These are phyloP conservation scores for Eurystomus glaucurus DNA, from an alignment of 2,797 vertebrate species.

Conservation along the genomic window DNA sequence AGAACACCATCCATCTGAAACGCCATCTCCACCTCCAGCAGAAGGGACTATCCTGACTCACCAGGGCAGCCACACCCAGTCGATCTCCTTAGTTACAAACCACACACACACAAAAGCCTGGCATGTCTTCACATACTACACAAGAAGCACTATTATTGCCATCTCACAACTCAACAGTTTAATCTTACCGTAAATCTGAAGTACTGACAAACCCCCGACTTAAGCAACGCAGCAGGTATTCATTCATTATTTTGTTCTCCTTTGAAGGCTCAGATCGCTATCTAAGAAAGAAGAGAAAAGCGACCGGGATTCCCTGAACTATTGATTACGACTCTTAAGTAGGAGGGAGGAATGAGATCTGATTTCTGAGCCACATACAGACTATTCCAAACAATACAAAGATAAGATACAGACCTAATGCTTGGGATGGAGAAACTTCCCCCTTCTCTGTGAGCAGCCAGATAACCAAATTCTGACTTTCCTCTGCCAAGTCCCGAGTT, in stretches of 20 bases:
- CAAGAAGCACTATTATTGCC: neutral
- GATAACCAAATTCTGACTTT: neutral
- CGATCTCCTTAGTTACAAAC: neutral
- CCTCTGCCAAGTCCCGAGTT: neutral
- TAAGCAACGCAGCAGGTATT: neutral
- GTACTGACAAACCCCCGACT: neutral
- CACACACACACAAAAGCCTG: neutral
- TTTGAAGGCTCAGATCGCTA: constrained; percentile 41
- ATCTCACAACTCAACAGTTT: neutral
- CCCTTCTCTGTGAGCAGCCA: neutral
- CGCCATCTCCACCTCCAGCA: neutral
- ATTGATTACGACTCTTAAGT: neutral
- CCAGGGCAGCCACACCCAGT: neutral
- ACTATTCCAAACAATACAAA: neutral
- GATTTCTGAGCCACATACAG: neutral
- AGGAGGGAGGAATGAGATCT: neutral
- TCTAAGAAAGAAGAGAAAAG: neutral
- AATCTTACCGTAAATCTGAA: neutral
- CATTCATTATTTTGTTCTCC: neutral
- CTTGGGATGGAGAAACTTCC: neutral
- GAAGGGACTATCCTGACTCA: neutral
- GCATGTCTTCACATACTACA: neutral
- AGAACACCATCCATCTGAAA: neutral
- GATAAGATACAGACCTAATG: neutral
- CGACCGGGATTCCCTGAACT: neutral